Evolutionary conservation across 2,888 invertebrate genomes (phyloP), one percentile per base, ranked within the genome.

Genomic region (Anarsia innoxiella): DNA sequence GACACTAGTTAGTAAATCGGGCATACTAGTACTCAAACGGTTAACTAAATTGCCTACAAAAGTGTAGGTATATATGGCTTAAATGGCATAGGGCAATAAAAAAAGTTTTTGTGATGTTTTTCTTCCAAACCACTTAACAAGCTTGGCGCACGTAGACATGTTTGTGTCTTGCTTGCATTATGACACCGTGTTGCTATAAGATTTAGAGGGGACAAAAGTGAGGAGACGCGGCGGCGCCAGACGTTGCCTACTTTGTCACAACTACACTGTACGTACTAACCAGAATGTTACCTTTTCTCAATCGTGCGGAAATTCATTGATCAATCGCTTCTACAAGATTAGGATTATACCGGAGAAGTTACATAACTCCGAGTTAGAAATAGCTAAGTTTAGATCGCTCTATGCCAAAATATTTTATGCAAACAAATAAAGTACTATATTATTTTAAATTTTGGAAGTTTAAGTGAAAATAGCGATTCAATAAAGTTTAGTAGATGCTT

Each of bases 71-170:
- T 63, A 68, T 70, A 74, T 66, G 68, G 63, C 74, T 69, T 77
- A 79, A 78, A 80, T 74, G 73, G 75, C 75, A 67, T 71, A 71
- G 68, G 67, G 73, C 72, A 75, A 78, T 82, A 82, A 83, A 83
- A 19, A 75, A 84, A 83, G 70, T 83, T 84, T 82, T 73, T 67
- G 74, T 73, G 83, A 82, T 84, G 83, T 83, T 84, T 82, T 84
- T 83, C 83, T 84, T 84, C 83, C 83, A 76, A 83, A 82, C 84
- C 83, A 84, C 84, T 84, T 84, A 84, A 79, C 83, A 78, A 76
- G 79, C 72, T 82, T 82, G 83, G 83, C 82, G 82, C 78, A 79
- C 72, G 79, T 72, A 79, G 79, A 77, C 74, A 78, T 83, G 82
- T 83, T 82, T 84, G 84, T 82, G 80, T 78, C 77, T 68, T 72